Conservation (phyloP, 2,888 invertebrate genomes). For the Yponomeuta cagnagella region DNA sequence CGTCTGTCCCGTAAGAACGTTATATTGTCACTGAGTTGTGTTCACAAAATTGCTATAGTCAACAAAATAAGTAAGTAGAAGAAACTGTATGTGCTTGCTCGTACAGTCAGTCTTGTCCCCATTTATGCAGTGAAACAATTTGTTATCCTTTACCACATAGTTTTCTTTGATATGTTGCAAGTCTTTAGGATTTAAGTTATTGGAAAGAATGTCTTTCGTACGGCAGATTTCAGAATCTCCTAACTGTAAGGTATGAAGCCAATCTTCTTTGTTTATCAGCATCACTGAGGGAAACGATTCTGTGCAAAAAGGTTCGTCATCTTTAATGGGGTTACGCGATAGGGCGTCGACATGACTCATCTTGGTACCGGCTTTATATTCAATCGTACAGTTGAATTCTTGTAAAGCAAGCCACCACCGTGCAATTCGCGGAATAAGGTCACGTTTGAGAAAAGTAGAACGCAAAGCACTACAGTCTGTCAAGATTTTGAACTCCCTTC, state of each 20-base stretch:
- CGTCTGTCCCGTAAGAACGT: too few species aligned
- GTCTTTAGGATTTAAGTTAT: conserved; percentile 19
- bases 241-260: conserved; percentile 23
- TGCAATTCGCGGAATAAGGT: too few species aligned
- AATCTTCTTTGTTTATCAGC: conserved; percentile 20
- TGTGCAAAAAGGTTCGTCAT: background rate
- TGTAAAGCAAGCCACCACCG: too few species aligned
- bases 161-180: conserved; percentile 23
- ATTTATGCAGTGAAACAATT: conserved; percentile 20
- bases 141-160: conserved; percentile 23
- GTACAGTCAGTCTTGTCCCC: conserved; percentile 19
- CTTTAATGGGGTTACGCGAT: conserved; percentile 12
- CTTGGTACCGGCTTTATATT: conserved; percentile 16
- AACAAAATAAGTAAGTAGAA: too few species aligned
- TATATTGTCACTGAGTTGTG: too few species aligned
- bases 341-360: conserved; percentile 20
- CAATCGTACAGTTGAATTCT: too few species aligned
- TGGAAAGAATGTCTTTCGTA: conserved; percentile 19
- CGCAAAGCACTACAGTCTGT: too few species aligned
- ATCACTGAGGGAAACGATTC: conserved; percentile 17
- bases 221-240: conserved; percentile 22
- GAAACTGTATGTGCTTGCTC: too few species aligned
- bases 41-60: too few species aligned
- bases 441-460: too few species aligned
- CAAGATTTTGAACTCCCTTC: too few species aligned